Evolutionary conservation across 2,797 vertebrate genomes (phyloP).

Genomic region (Tauraco hartlaubi): DNA sequence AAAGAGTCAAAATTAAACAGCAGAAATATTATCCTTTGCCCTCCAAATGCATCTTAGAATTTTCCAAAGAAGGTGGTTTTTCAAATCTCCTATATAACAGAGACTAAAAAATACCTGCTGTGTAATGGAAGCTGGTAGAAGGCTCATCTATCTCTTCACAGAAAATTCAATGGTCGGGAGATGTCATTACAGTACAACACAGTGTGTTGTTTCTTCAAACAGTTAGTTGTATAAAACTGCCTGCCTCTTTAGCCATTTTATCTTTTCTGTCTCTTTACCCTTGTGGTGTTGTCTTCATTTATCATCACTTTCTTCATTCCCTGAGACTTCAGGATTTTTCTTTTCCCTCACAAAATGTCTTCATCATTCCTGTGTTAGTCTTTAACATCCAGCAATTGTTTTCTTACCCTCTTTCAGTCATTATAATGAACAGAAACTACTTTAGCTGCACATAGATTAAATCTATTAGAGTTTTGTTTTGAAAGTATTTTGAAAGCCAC

Average conservation of each 20-base stretch:
- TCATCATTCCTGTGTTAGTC: constrained; percentile 59
- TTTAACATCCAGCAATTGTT: constrained; percentile 60
- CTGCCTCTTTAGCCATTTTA: constrained; percentile 50
- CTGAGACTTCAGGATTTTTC: constrained; percentile 48
- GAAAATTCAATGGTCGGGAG: constrained; percentile 38
- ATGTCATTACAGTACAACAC: constrained; percentile 30
- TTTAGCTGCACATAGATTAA: constrained; percentile 59
- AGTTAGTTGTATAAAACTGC: constrained; percentile 42
- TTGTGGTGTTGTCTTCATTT: constrained; percentile 57
- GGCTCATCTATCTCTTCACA: constrained; percentile 49
- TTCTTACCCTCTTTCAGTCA: constrained; percentile 59
- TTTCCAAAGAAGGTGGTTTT: background rate
- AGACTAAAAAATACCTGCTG: background rate
- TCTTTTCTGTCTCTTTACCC: constrained; percentile 61
- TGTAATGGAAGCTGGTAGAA: constrained; percentile 26
- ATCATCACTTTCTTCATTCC: constrained; percentile 52
- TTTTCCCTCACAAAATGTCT: constrained; percentile 46
- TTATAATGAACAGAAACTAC: constrained; percentile 53
- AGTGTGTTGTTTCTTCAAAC: constrained; percentile 26
- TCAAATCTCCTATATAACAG: background rate
- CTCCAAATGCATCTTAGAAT: background rate
- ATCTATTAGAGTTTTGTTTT: constrained; percentile 39
- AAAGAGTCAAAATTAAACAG: background rate
- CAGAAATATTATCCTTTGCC: background rate
- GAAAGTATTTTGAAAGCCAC: constrained; percentile 49